Percentiles rank a stretch among this genome's conserved stretches.
Evolutionary conservation across 1,140 invertebrate genomes (phyloP).

Genomic region (Drosophila littoralis): DNA sequence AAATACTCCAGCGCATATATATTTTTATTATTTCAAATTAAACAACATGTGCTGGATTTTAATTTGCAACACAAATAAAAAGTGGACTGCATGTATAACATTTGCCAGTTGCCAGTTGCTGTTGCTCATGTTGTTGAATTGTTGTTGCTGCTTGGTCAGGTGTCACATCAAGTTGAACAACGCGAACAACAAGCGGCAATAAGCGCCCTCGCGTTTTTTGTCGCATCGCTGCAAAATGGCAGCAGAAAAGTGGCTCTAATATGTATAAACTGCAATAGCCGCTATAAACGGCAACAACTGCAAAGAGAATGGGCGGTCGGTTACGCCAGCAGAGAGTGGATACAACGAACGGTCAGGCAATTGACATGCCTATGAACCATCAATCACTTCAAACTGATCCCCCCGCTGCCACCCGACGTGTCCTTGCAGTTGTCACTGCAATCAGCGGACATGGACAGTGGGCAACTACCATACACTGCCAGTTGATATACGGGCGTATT

Average conservation of each 20-base stretch:
- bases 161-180: constrained; percentile 77
- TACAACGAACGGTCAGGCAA: constrained; percentile 60
- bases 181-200: constrained; percentile 70
- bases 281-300: constrained; percentile 14
- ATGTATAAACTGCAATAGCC: constrained; percentile 75
- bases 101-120: constrained; percentile 43
- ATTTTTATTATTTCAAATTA: constrained; percentile 71
- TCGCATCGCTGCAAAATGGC: constrained; percentile 29
- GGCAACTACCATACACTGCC: constrained; percentile 13
- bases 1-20: constrained; percentile 34
- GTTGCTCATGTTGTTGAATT: constrained; percentile 9
- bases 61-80: constrained; percentile 77
- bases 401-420: constrained; percentile 14
- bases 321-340: constrained; percentile 13
- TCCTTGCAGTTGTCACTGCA: constrained; percentile 60
- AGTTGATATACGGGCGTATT: constrained; percentile 15
- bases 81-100: constrained; percentile 70
- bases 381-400: constrained; percentile 66
- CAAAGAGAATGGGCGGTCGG: constrained; percentile 29
- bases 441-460: constrained; percentile 48
- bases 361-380: constrained; percentile 78
- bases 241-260: constrained; percentile 77
- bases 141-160: constrained; percentile 45
- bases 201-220: constrained; percentile 51
- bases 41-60: constrained; percentile 78